Conservation (phyloP, 2,888 invertebrate genomes). For the Xylota segnis region DNA sequence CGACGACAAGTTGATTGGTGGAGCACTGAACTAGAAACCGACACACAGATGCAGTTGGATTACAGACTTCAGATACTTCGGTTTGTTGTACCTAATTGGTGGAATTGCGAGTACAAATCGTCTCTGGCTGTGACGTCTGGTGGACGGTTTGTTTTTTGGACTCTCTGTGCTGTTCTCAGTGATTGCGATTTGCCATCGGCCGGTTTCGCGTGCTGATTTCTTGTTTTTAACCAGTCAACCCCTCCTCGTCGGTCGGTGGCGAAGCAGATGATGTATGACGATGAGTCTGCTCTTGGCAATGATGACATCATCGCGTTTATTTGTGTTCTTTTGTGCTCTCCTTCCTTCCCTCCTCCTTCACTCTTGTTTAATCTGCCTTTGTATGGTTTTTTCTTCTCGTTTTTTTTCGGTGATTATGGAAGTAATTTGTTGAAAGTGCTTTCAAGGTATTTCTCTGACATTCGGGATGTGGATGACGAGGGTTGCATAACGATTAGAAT, state of each 20-base stretch:
- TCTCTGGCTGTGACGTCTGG: constrained; percentile 12
- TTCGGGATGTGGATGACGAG: constrained; percentile 50
- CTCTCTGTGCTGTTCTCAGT: constrained; percentile 15
- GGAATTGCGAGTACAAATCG: constrained; percentile 44
- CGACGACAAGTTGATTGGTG: constrained; percentile 55
- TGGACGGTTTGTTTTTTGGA: not conserved
- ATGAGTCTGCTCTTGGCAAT: constrained; percentile 35
- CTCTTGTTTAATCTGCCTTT: constrained; percentile 42
- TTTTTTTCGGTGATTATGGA: constrained; percentile 33
- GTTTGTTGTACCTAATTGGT: constrained; percentile 62
- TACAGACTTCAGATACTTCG: constrained; percentile 22
- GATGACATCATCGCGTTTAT: constrained; percentile 61
- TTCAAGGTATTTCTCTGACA: constrained; percentile 57
- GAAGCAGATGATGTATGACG: constrained; percentile 28
- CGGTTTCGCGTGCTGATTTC: constrained; percentile 33
- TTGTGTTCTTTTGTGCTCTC: not conserved
- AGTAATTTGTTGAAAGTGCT: constrained; percentile 55
- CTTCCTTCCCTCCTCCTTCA: not conserved
- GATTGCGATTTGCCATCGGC: constrained; percentile 53
- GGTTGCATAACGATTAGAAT: constrained; percentile 58
- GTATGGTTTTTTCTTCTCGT: not conserved
- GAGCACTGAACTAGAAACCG: too few species aligned
- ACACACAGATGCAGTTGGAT: constrained; percentile 44
- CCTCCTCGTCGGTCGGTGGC: not conserved
- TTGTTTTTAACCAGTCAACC: constrained; percentile 13